phyloP scores from a whole-genome alignment of 35 echinoderm and acorn worm genomes.

The Ophioderma brevispina region DNA sequence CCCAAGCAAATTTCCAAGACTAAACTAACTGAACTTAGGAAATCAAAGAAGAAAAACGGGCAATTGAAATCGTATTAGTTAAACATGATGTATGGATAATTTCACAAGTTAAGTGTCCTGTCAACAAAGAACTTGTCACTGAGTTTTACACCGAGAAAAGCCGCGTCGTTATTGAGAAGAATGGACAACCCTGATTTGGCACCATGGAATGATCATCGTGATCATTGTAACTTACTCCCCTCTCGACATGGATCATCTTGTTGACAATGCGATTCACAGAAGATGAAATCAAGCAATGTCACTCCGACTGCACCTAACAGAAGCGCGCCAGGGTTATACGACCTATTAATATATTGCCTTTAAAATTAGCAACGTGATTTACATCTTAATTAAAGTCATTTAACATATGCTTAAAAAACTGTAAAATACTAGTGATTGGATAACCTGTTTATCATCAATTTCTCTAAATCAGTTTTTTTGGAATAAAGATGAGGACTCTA shows the following conservation, averaged over 20 bases:
- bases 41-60: neutral
- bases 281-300: slow-evolving; percentile 10
- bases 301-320: neutral
- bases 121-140: neutral
- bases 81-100: neutral
- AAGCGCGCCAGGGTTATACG: slow-evolving; percentile 1
- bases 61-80: neutral
- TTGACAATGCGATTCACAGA: neutral
- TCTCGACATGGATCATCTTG: neutral
- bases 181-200: neutral
- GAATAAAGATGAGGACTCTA: too few relatives aligned
- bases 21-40: neutral
- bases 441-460: too few relatives aligned
- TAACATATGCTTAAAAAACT: too few relatives aligned
- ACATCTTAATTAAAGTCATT: too few relatives aligned
- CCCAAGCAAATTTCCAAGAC: neutral
- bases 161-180: neutral
- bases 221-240: neutral
- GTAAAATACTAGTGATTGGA: too few relatives aligned
- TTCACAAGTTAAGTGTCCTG: neutral
- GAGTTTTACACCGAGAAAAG: slow-evolving; percentile 3
- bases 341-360: neutral
- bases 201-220: neutral
- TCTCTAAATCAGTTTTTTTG: too few relatives aligned
- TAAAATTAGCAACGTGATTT: too few relatives aligned